Evolutionary conservation across 2,888 invertebrate species (phyloP).

Genomic region (Alviniconcha strummeri): DNA sequence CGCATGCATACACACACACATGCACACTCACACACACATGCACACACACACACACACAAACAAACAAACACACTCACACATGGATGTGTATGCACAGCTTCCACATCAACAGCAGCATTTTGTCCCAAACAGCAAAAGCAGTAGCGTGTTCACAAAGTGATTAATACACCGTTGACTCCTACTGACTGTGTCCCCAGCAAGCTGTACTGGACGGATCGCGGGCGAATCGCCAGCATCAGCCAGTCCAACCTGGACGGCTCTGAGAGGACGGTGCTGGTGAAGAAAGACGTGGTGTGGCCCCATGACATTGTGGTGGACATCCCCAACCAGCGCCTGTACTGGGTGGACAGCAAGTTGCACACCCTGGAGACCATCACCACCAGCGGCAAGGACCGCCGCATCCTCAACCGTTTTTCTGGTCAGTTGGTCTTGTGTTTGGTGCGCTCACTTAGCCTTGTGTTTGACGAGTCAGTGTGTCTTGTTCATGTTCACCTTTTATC

Average conservation of each 20-base stretch:
- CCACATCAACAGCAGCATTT: no score
- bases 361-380: constrained; percentile 57
- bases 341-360: constrained; percentile 84
- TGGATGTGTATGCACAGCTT: no score
- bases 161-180: no score
- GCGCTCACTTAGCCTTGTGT: no score
- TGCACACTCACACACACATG: no score
- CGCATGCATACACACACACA: no score
- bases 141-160: no score
- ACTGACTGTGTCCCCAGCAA: constrained; percentile 71
- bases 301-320: constrained; percentile 85
- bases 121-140: no score
- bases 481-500: no score
- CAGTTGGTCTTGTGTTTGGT: neutral
- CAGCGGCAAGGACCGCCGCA: constrained; percentile 53
- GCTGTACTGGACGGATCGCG: constrained; percentile 85
- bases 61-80: no score
- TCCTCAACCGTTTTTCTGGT: constrained; percentile 48
- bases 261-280: constrained; percentile 49
- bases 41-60: no score
- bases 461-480: no score
- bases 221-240: constrained; percentile 56
- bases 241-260: constrained; percentile 61
- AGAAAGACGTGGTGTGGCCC: constrained; percentile 77
- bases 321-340: constrained; percentile 85